Conservation (phyloP, 1,140 invertebrate species). For the Drosophila dunni region DNA sequence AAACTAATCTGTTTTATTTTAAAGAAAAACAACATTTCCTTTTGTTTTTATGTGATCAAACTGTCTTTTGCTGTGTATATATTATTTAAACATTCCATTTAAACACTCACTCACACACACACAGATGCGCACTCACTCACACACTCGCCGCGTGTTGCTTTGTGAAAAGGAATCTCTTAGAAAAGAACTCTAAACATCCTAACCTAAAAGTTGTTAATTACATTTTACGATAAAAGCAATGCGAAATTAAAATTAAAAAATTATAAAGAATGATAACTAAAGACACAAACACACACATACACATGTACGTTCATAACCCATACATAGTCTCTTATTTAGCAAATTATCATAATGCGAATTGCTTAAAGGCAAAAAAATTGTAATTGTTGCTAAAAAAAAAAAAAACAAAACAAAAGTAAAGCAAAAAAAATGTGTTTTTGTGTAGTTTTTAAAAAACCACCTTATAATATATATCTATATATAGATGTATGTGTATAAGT, state of each 20-base stretch:
- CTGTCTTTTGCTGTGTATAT: background rate
- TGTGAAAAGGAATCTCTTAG: constrained; percentile 19
- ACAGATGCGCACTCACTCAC: constrained; percentile 5
- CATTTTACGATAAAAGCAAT: constrained; percentile 38
- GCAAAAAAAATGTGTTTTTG: constrained; percentile 50
- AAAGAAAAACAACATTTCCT: background rate
- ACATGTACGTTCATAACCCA: constrained; percentile 12
- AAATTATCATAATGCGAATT: constrained; percentile 41
- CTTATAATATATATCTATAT: constrained; percentile 22
- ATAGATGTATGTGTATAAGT: constrained; percentile 19
- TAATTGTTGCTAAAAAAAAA: constrained; percentile 53
- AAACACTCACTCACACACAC: constrained; percentile 13
- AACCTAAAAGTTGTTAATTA: constrained; percentile 40
- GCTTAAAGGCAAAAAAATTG: constrained; percentile 37
- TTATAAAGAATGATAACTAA: background rate
- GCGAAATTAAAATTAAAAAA: constrained; percentile 22
- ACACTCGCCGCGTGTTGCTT: constrained; percentile 4
- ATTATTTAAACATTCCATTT: constrained; percentile 17
- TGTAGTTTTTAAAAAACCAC: constrained; percentile 52
- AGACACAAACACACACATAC: constrained; percentile 19
- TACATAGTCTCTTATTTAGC: constrained; percentile 50
- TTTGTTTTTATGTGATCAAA: background rate
- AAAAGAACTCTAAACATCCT: constrained; percentile 23
- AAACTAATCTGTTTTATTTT: background rate
- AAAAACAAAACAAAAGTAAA: constrained; percentile 9